phyloP scores from a whole-genome alignment of 2,113 vertebrate species.

The Pterocles burchelli region DNA sequence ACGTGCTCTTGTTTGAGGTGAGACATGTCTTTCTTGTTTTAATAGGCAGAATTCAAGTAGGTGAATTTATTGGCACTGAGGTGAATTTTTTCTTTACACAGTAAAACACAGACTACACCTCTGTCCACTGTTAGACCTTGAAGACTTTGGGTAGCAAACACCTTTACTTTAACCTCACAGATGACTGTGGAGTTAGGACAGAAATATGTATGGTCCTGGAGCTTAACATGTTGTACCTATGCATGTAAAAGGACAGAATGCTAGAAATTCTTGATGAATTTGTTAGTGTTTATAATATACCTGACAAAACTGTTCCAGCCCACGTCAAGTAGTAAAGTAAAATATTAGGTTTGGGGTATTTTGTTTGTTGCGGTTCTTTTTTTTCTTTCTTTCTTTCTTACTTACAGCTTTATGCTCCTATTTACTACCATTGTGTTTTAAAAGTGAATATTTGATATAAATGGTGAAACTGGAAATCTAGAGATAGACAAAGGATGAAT shows the following conservation, averaged over 20 bases:
- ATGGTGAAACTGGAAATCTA: background rate
- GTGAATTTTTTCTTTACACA: background rate
- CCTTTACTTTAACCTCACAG: background rate
- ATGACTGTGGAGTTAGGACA: background rate
- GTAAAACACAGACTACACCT: background rate
- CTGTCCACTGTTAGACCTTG: background rate
- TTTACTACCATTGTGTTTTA: background rate
- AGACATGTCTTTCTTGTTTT: background rate
- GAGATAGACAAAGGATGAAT: background rate
- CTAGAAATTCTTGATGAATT: background rate
- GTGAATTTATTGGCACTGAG: background rate
- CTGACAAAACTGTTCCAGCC: background rate
- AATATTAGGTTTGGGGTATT: background rate
- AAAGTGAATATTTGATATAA: background rate
- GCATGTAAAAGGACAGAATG: background rate
- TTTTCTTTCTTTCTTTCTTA: background rate
- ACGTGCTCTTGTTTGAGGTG: background rate
- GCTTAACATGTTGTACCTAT: background rate
- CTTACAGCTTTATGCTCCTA: background rate
- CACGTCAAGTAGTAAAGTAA: background rate
- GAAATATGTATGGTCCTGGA: background rate
- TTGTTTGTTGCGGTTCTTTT: background rate
- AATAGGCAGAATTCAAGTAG: background rate
- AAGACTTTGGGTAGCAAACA: background rate
- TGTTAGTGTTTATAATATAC: background rate